A percentile compares a stretch with the other conserved stretches of the same genome.
These are phyloP conservation scores for Ramazzottius varieornatus DNA, from an alignment of 2,888 invertebrate genomes.

Conservation along the genomic window DNA sequence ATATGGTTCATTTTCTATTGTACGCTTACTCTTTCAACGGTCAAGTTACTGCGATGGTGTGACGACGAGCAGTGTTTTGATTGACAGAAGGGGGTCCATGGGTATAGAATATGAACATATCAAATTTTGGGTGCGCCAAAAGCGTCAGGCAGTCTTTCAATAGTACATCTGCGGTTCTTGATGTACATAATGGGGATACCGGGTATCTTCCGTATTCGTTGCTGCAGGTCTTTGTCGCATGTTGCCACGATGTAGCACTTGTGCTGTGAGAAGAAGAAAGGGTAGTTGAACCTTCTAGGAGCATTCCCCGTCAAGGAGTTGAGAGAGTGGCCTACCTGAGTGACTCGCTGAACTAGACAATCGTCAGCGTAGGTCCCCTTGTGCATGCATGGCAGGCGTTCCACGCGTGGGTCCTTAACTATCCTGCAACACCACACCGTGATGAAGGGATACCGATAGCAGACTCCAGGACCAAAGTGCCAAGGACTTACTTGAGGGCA, in stretches of 20 bases:
- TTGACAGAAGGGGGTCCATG: too few species aligned
- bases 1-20: too few species aligned
- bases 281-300: too few species aligned
- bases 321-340: conserved; percentile 31
- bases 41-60: too few species aligned
- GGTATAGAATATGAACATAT: conserved; percentile 7
- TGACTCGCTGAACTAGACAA: conserved; percentile 77
- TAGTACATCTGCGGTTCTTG: conserved; percentile 37
- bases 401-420: conserved; percentile 75
- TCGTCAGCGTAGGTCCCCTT: conserved; percentile 98
- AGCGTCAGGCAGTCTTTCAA: conserved; percentile 96
- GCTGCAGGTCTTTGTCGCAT: conserved; percentile 84
- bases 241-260: conserved; percentile 99
- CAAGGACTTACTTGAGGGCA: conserved; percentile 41
- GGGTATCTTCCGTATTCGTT: conserved; percentile 81
- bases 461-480: too few species aligned
- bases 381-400: conserved; percentile 69
- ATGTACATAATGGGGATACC: conserved; percentile 98
- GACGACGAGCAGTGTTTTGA: too few species aligned
- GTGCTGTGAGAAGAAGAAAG: conserved; percentile 37
- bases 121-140: conserved; percentile 58
- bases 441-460: too few species aligned
- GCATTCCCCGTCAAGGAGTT: too few species aligned
- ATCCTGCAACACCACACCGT: conserved; percentile 33
- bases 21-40: too few species aligned